These are phyloP conservation scores for Acropora yongei DNA, from an alignment of 64 coral and sea anemone species.

Conservation along the genomic window DNA sequence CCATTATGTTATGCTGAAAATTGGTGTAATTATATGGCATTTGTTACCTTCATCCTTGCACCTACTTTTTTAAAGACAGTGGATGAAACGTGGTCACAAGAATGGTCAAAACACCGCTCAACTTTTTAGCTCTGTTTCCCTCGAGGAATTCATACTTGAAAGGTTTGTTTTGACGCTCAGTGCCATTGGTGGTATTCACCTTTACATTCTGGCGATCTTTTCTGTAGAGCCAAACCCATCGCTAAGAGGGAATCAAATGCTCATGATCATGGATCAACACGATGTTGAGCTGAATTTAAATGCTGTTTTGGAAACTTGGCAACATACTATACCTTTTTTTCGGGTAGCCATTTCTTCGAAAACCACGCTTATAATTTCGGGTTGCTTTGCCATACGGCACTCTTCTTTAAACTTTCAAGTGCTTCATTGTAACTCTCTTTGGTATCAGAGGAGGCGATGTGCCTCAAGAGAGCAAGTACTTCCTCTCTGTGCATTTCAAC, in stretches of 20 bases:
- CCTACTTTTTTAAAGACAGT: slow-evolving; percentile 1
- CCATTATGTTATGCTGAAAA: too few relatives aligned
- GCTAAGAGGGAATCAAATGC: slow-evolving; percentile 10
- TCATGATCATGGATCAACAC: neutral
- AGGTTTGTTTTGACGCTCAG: slow-evolving; percentile 36
- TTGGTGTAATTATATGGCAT: too few relatives aligned
- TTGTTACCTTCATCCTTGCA: neutral
- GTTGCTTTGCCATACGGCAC: slow-evolving; percentile 27
- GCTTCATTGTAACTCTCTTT: neutral
- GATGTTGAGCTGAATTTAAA: neutral
- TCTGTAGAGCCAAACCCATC: slow-evolving; percentile 19
- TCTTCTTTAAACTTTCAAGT: neutral
- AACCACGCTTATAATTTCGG: slow-evolving; percentile 25
- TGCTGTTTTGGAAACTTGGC: neutral
- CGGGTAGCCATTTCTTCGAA: slow-evolving; percentile 27
- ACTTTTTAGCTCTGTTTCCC: slow-evolving; percentile 17
- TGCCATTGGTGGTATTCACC: slow-evolving; percentile 60
- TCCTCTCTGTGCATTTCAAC: slow-evolving; percentile 24
- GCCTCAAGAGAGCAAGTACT: neutral
- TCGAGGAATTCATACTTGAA: slow-evolving; percentile 62
- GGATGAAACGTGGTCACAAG: slow-evolving; percentile 10
- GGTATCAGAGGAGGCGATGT: slow-evolving; percentile 8
- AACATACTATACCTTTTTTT: slow-evolving; percentile 14
- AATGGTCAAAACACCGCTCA: slow-evolving; percentile 37
- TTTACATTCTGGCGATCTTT: slow-evolving; percentile 11